Base-by-base conservation (phyloP, 2,888 invertebrate genomes). In the Nemotelus nigrinus region DNA sequence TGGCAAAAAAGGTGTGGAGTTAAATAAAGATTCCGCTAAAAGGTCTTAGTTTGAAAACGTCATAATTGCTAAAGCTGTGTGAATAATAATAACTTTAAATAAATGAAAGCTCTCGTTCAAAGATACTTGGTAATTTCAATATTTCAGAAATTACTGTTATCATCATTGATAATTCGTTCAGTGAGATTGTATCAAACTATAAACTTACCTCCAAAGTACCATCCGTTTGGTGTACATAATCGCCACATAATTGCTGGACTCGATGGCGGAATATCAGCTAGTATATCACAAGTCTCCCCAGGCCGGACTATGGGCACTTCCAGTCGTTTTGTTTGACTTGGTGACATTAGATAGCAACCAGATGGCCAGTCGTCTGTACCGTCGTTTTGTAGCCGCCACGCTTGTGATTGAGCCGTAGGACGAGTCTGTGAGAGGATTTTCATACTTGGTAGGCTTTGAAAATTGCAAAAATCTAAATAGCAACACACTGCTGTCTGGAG, bases 401-500 rank as follows among this genome's bases (percentile, higher is more conserved):
- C 92, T 88, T 97, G 97, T 83, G 92, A 90, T 10, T 82, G 81
- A 50, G 83, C 83, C 78, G 84, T 84, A 57, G 85, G 81, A 75
- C 85, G 84, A 78, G 82, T 81, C 50, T 83, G 83, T 81, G 84
- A 90, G 81, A 93, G 88, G 81, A 96, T 88, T 60, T 91, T 89
- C 94, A 96, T 94, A 71, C 91, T 91, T 82, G 94, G 93, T 86
- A 94, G 89, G 41, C 90, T 92, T 85, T 89, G 90, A 81, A 91
- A 90, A 82, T 93, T 92, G 84, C 93, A 92, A 84, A 93, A 94
- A 88, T 99, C 98, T 88, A 98, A 93, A 86, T 97, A 98, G 83
- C 97, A 95, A 88, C 98, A 95, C 83, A 98, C 93, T 78, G 98
- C 98, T 81, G 95, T 96, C 89, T 98, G 98, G 77, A 99, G 89